Evolutionary conservation across 92 coral and sea anemone species (phyloP).

Genomic region (Desmophyllum pertusum): DNA sequence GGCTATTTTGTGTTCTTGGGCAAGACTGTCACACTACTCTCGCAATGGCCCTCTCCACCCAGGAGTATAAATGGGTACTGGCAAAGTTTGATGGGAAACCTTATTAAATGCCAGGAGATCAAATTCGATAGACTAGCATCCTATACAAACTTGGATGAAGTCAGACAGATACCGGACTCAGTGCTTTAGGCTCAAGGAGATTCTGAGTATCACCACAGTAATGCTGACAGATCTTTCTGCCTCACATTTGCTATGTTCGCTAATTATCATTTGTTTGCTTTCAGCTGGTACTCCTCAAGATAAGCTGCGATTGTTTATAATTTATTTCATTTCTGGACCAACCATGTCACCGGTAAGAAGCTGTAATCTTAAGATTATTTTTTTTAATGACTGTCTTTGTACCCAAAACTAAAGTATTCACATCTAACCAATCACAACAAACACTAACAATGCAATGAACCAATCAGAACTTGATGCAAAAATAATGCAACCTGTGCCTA

Average conservation of each 20-base stretch:
- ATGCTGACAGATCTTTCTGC: too few species aligned
- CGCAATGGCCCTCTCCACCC: too few species aligned
- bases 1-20: too few species aligned
- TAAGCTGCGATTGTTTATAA: slow-evolving; percentile 91
- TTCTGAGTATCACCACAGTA: too few species aligned
- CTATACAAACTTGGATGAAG: too few species aligned
- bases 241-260: background rate
- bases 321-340: slow-evolving; percentile 94
- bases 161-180: too few species aligned
- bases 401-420: background rate
- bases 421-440: background rate
- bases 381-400: background rate
- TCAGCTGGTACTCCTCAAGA: slow-evolving; percentile 97
- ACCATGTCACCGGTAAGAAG: slow-evolving; percentile 91
- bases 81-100: too few species aligned
- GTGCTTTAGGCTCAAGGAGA: background rate
- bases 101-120: too few species aligned
- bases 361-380: too few species aligned
- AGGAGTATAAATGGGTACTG: too few species aligned
- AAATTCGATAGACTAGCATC: too few species aligned
- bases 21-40: too few species aligned
- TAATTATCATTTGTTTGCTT: slow-evolving; percentile 6
- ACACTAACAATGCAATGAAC: background rate
- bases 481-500: background rate
- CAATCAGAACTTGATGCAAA: background rate